These are phyloP conservation scores for Sinohyriopsis cumingii DNA, from an alignment of 2,888 invertebrate species.

Conservation along the genomic window DNA sequence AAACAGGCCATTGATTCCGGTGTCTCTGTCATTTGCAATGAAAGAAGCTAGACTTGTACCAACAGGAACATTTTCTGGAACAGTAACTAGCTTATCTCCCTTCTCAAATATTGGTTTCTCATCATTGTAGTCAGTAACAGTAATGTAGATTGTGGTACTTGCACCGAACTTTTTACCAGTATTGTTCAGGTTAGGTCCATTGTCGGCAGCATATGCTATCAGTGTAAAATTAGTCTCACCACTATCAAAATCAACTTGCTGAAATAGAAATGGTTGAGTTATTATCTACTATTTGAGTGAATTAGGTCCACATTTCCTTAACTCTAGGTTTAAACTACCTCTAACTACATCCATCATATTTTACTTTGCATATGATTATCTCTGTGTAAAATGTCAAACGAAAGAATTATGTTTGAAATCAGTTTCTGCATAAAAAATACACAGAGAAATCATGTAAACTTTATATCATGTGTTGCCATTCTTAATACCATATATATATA, in stretches of 20 bases:
- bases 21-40: conserved; percentile 95
- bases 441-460: no score
- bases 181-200: conserved; percentile 16
- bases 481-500: no score
- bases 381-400: no score
- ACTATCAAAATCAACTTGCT: conserved; percentile 66
- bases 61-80: conserved; percentile 86
- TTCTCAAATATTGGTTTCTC: conserved; percentile 92
- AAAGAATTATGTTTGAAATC: no score
- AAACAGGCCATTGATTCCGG: conserved; percentile 79
- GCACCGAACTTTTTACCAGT: conserved; percentile 76
- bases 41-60: conserved; percentile 95
- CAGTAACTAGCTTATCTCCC: conserved; percentile 78
- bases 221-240: conserved; percentile 62
- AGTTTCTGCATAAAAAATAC: no score
- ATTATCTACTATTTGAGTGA: no score
- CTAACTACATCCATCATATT: no score
- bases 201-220: conserved; percentile 61
- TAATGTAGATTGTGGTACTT: conserved; percentile 93
- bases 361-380: no score
- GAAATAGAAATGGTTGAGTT: conserved; percentile 6
- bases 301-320: no score
- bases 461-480: no score
- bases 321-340: no score
- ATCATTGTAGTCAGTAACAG: conserved; percentile 99